phyloP scores from a whole-genome alignment of 2,888 invertebrate genomes.

The Glaucopsyche alexis region DNA sequence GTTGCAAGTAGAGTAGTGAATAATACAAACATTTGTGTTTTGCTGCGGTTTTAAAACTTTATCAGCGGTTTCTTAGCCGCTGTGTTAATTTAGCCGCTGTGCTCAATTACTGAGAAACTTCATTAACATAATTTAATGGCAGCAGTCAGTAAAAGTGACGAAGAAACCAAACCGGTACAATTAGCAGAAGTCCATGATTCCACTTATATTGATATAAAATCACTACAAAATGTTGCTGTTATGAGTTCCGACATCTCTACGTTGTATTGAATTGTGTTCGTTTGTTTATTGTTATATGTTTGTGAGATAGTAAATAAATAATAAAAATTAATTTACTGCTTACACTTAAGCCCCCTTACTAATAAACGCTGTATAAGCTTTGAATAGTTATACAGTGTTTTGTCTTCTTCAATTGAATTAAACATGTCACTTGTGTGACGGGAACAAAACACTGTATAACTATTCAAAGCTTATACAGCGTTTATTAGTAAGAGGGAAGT shows the following conservation, averaged over 20 bases:
- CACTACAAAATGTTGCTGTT: background rate
- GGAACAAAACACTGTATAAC: no score
- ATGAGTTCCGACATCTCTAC: background rate
- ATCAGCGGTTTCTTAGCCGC: background rate
- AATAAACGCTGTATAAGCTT: no score
- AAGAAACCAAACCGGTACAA: background rate
- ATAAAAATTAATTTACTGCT: no score
- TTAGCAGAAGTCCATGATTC: background rate
- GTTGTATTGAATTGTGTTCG: background rate
- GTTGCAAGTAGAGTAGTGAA: slow-evolving; percentile 8
- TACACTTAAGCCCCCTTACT: no score
- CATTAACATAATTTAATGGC: background rate
- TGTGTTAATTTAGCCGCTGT: no score
- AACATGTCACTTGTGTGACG: no score
- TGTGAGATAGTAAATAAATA: no score
- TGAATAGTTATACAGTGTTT: no score
- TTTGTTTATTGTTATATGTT: background rate
- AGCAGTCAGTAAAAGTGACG: background rate
- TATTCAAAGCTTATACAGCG: no score
- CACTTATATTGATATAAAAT: no score
- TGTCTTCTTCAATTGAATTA: no score
- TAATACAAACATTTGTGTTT: slow-evolving; percentile 23
- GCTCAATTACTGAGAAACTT: background rate
- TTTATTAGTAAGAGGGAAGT: no score
- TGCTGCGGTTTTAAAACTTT: background rate